Evolutionary conservation across 2,888 invertebrate genomes (phyloP).

Genomic region (Blomia tropicalis): DNA sequence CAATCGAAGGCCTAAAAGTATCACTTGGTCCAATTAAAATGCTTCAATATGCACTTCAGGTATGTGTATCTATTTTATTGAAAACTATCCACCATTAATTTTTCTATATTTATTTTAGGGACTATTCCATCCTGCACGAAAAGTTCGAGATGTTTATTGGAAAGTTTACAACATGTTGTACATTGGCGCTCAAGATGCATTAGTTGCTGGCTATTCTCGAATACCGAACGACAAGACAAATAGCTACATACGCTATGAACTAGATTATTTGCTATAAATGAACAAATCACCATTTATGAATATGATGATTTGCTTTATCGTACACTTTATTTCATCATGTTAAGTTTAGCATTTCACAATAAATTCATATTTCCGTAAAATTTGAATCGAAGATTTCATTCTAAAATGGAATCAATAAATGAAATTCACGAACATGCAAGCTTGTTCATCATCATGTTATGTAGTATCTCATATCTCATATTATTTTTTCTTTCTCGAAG

Average conservation of each 20-base stretch:
- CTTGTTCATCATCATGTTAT: too few relatives aligned
- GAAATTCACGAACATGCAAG: neutral
- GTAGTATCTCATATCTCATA: too few relatives aligned
- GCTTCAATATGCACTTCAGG: constrained; percentile 78
- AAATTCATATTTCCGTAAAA: neutral
- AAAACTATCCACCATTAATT: constrained; percentile 21
- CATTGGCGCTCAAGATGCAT: constrained; percentile 93
- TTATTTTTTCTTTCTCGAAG: too few relatives aligned
- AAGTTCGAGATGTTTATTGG: constrained; percentile 99
- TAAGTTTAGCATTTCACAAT: neutral
- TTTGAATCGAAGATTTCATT: neutral
- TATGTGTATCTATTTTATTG: neutral
- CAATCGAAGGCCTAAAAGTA: constrained; percentile 90
- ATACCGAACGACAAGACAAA: constrained; percentile 78
- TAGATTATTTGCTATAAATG: constrained; percentile 69
- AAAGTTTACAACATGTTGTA: constrained; percentile 98
- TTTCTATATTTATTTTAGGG: constrained; percentile 48
- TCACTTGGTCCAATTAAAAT: constrained; percentile 91
- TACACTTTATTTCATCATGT: neutral
- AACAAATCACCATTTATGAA: neutral
- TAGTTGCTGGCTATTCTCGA: constrained; percentile 93
- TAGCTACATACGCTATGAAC: constrained; percentile 79
- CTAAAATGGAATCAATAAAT: neutral
- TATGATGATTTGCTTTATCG: neutral
- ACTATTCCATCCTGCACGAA: constrained; percentile 93